Evolutionary conservation across 2,888 invertebrate species (phyloP).

Genomic region (Leptinotarsa haldemani): DNA sequence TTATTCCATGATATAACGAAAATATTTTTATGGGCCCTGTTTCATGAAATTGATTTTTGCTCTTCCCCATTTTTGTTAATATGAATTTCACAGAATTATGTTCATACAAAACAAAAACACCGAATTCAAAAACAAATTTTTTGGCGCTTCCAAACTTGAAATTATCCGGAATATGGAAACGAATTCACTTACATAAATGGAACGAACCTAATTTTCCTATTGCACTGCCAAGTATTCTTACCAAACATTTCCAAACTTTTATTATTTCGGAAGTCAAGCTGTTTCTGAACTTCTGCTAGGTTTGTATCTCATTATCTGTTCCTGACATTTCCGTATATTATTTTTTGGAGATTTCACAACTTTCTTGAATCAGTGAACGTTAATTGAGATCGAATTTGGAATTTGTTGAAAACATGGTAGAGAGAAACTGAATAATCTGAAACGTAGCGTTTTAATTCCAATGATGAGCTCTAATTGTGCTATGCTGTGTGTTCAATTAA

Average conservation of each 20-base stretch:
- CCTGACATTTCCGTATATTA: not conserved
- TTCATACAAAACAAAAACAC: no score
- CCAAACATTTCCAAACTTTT: conserved; percentile 15
- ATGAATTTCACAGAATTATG: no score
- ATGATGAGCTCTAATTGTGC: no score
- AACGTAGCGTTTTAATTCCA: no score
- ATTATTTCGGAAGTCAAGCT: conserved; percentile 17
- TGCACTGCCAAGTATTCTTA: conserved; percentile 17
- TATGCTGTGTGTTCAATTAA: no score
- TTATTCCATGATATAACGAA: no score
- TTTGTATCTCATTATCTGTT: conserved; percentile 21
- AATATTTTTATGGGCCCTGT: no score
- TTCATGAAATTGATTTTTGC: no score
- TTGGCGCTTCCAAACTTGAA: not conserved
- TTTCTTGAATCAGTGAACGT: not conserved
- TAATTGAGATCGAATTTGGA: not conserved
- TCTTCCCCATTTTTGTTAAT: no score
- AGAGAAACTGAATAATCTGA: no score
- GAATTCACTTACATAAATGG: conserved; percentile 13
- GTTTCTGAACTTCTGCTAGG: conserved; percentile 21
- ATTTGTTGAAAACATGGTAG: no score
- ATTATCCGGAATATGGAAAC: not conserved
- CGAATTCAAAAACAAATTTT: not conserved
- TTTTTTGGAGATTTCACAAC: not conserved
- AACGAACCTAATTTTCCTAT: conserved; percentile 8